phyloP scores from a whole-genome alignment of 2,797 vertebrate genomes.

The Threskiornis aethiopicus region DNA sequence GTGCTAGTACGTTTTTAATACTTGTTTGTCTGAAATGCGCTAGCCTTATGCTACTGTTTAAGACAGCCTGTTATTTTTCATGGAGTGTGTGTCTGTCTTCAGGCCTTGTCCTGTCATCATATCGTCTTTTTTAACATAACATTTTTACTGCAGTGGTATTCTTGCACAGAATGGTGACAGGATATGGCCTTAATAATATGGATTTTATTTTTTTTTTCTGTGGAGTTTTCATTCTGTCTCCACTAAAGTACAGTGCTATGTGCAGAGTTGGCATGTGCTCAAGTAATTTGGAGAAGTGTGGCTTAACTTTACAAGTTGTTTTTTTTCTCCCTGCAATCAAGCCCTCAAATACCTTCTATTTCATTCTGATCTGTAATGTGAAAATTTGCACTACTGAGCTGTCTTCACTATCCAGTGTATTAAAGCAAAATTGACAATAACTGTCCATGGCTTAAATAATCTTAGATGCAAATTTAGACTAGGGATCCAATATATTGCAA shows the following conservation, averaged over 20 bases:
- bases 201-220: not conserved
- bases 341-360: conserved; percentile 27
- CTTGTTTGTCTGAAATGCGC: conserved; percentile 57
- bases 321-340: conserved; percentile 2
- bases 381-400: conserved; percentile 74
- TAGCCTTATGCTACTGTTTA: conserved; percentile 54
- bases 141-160: conserved; percentile 58
- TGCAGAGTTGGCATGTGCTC: conserved; percentile 61
- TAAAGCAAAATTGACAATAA: conserved; percentile 35
- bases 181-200: conserved; percentile 37
- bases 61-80: conserved; percentile 53
- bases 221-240: conserved; percentile 51
- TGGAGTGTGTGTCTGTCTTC: conserved; percentile 35
- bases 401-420: conserved; percentile 28
- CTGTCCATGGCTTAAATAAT: not conserved
- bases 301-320: conserved; percentile 9
- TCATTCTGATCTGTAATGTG: conserved; percentile 70
- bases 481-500: not conserved
- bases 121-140: conserved; percentile 62
- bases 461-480: not conserved
- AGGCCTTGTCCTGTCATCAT: conserved; percentile 53
- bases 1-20: conserved; percentile 76
- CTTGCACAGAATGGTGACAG: conserved; percentile 60
- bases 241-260: conserved; percentile 47
- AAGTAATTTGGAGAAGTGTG: conserved; percentile 10